Evolutionary conservation across 2,797 vertebrate species (phyloP), one percentile per base, ranked within the genome.

Genomic region (Orestias chungarensis): DNA sequence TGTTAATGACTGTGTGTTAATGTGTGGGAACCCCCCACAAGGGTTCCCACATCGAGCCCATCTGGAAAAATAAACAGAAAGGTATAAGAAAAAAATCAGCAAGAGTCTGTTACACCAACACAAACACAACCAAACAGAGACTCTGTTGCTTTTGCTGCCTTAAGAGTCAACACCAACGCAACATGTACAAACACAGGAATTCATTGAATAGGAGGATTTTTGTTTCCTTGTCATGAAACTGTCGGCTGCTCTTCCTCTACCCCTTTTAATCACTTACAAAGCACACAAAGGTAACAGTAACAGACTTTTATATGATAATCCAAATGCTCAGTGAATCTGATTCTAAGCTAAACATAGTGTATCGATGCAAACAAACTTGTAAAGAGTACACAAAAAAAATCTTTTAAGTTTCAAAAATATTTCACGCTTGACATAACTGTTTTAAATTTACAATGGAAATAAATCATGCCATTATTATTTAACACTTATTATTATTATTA

Each of bases 41-140:
- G 70, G 80, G 71, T 78, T 66, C 80, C 82, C 78, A 81, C 74
- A 70, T 46, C 59, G 20, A n/a, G 20, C n/a, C 42, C 87, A 85
- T 71, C 87, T 85, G 82, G 78, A 71, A 69, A 79, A 88, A 88
- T 84, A 89, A 82, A 85, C 68, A 85, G 64, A 80, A 64, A 82
- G 62, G 29, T 44, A 38, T 12, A n/a, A n/a, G 9, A 35, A 59
- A 49, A 50, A 31, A 80, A 75, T 69, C 20, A 72, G 3, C 76
- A 23, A 46, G 25, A 0, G 84, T 42, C 81, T 89, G 82, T 82
- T 75, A 87, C 78, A 86, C 15, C 42, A 59, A 47, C 47, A 68
- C 50, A 67, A 33, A 75, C 31, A 70, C 71, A 27, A 64, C 73
- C 82, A 82, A 79, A 81, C 57, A 73, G 38, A 44, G 55, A 59